Conservation (phyloP, 2,113 vertebrate species). For the Cercocebus atys region DNA sequence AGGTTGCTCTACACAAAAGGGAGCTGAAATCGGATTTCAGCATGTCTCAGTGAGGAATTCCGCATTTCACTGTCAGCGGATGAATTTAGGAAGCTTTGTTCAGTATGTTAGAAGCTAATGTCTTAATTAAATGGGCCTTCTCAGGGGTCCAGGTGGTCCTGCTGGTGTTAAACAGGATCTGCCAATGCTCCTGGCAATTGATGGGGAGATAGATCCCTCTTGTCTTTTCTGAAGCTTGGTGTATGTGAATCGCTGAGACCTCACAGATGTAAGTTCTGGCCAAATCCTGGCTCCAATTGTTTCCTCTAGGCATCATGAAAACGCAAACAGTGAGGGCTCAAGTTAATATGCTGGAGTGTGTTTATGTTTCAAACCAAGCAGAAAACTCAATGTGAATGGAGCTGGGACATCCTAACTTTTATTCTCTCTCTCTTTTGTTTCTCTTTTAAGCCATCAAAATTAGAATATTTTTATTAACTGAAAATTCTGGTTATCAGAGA, state of each 20-base stretch:
- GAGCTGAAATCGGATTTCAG: slow-evolving; percentile 39
- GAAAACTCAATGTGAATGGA: neutral
- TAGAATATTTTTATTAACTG: neutral
- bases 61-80: neutral
- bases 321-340: neutral
- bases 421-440: neutral
- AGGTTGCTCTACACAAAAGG: slow-evolving; percentile 25
- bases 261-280: slow-evolving; percentile 1
- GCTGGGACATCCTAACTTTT: neutral
- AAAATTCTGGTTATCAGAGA: slow-evolving; percentile 15
- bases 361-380: slow-evolving; percentile 8
- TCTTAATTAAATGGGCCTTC: slow-evolving; percentile 67
- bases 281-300: neutral
- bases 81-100: slow-evolving; percentile 35
- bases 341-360: neutral
- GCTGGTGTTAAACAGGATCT: neutral
- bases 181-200: slow-evolving; percentile 21
- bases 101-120: slow-evolving; percentile 23
- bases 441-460: neutral
- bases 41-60: slow-evolving; percentile 11
- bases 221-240: slow-evolving; percentile 26
- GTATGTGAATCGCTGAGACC: neutral
- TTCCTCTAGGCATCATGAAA: slow-evolving; percentile 7
- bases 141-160: slow-evolving; percentile 44
- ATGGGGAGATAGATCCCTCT: neutral